phyloP scores from a whole-genome alignment of 2,113 vertebrate genomes.

The Petroica traversi region DNA sequence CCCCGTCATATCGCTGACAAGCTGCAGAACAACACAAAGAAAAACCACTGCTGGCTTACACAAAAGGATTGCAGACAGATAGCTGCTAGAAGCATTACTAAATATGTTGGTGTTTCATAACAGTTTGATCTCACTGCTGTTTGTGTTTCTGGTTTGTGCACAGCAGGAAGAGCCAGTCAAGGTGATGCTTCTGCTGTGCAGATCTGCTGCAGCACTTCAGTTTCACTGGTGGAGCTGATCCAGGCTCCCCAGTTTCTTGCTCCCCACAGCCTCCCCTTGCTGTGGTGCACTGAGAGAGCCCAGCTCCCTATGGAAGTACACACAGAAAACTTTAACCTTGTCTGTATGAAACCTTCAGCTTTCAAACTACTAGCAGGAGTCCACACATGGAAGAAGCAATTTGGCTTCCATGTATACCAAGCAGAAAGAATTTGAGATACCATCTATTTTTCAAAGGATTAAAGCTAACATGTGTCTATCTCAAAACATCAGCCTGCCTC shows the following conservation, averaged over 20 bases:
- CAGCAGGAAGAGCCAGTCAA: background rate
- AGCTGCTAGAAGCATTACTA: background rate
- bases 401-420: background rate
- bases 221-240: accelerated
- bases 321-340: background rate
- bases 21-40: background rate
- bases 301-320: background rate
- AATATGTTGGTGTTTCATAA: background rate
- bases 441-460: background rate
- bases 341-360: background rate
- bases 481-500: background rate
- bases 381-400: background rate
- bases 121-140: background rate
- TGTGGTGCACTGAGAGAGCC: background rate
- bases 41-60: background rate
- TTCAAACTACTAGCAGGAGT: background rate
- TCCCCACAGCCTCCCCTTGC: background rate
- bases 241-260: background rate
- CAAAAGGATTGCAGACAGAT: background rate
- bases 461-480: background rate
- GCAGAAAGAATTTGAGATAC: background rate
- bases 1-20: background rate
- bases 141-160: background rate
- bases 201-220: background rate
- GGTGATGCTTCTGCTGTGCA: background rate